A percentile compares a stretch with the other conserved stretches of the same genome.
phyloP scores from a whole-genome alignment of 2,113 vertebrate species.

The Corythoichthys haematopterus region DNA sequence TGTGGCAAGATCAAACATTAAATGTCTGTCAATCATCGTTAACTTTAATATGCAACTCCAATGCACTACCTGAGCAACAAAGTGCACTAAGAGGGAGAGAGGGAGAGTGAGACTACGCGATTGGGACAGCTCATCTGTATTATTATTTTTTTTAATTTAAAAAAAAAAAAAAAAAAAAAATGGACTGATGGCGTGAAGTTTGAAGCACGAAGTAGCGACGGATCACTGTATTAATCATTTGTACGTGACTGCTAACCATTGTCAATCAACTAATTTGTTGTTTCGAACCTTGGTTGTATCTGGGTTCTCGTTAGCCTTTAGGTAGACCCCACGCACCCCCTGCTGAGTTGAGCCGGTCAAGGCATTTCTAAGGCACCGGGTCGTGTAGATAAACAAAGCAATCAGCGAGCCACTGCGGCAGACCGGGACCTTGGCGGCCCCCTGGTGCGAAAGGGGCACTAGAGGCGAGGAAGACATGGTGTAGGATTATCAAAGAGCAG shows the following conservation, averaged over 20 bases:
- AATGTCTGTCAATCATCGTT: no score
- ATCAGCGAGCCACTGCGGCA: conserved; percentile 31
- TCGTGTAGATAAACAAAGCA: conserved; percentile 26
- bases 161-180: no score
- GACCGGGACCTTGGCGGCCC: conserved; percentile 26
- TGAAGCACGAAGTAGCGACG: no score
- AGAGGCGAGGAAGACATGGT: conserved; percentile 38
- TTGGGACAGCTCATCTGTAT: no score
- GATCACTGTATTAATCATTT: not conserved
- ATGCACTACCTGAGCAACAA: no score
- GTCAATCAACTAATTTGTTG: not conserved
- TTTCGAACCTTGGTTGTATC: not conserved
- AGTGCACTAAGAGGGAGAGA: no score
- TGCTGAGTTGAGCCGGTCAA: conserved; percentile 10
- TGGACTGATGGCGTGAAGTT: no score
- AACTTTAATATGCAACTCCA: no score
- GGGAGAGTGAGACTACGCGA: no score
- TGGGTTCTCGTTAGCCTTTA: not conserved
- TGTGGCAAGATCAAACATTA: no score
- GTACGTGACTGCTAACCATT: not conserved
- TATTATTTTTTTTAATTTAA: no score
- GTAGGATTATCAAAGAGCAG: conserved; percentile 49
- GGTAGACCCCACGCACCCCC: not conserved
- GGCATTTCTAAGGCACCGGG: conserved; percentile 13
- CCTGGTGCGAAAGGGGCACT: conserved; percentile 30